These are phyloP conservation scores for Geococcyx californianus DNA, from an alignment of 2,113 vertebrate genomes.

Conservation along the genomic window DNA sequence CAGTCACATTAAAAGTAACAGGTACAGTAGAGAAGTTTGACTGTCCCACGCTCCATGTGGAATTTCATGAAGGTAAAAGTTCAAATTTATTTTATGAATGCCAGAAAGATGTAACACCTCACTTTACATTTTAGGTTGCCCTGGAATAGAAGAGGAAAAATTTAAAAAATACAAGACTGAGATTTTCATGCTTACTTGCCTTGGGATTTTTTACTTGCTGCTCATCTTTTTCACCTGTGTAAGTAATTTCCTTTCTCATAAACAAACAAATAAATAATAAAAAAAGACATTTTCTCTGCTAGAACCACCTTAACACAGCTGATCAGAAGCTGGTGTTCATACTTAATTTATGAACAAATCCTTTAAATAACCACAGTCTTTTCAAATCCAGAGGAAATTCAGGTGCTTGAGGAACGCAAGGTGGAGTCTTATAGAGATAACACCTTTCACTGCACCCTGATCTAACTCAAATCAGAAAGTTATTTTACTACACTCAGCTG, in stretches of 20 bases:
- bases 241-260: conserved; percentile 56
- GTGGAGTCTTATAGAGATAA: neutral
- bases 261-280: neutral
- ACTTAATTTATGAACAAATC: neutral
- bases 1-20: conserved; percentile 66
- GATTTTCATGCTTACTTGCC: conserved; percentile 67
- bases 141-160: conserved; percentile 28
- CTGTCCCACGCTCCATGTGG: rapidly evolving
- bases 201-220: conserved; percentile 77
- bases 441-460: neutral
- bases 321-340: neutral
- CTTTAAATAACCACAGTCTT: neutral
- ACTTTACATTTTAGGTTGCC: conserved; percentile 71
- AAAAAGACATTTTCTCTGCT: neutral
- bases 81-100: neutral
- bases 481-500: neutral
- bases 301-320: neutral
- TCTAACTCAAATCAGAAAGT: neutral
- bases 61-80: neutral
- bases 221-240: conserved; percentile 81
- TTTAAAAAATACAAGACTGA: conserved; percentile 70
- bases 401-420: neutral
- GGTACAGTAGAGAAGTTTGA: conserved; percentile 57
- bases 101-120: neutral
- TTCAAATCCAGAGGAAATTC: neutral